phyloP scores from a whole-genome alignment of 2,113 vertebrate genomes.

The Psilopsiagon aurifrons region DNA sequence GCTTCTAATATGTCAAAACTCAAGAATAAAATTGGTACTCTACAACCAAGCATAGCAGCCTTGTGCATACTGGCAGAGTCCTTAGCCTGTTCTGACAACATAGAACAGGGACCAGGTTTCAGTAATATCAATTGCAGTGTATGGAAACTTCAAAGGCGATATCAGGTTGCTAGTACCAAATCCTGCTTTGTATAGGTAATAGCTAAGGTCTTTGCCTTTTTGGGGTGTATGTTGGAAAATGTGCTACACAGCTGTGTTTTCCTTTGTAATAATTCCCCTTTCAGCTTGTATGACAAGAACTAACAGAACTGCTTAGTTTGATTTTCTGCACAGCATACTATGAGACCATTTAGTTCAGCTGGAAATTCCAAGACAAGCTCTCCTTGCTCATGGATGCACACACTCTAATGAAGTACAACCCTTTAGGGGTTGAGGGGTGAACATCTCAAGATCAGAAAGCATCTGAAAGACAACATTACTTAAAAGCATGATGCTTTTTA shows the following conservation, averaged over 20 bases:
- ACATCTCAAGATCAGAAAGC: not conserved
- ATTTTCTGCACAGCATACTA: not conserved
- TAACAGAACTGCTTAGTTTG: not conserved
- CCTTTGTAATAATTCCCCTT: not conserved
- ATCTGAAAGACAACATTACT: not conserved
- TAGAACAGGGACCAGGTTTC: not conserved
- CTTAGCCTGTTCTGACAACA: too few species aligned
- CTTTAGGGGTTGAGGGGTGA: not conserved
- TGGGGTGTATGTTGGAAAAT: not conserved
- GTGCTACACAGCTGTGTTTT: not conserved
- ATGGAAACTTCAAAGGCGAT: not conserved
- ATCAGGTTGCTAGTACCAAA: not conserved
- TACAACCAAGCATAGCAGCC: not conserved
- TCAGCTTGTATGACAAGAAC: not conserved
- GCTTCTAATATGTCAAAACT: not conserved
- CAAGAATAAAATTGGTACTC: fast-evolving
- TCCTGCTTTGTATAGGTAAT: not conserved
- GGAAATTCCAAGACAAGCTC: not conserved
- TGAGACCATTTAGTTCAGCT: not conserved
- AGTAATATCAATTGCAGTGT: fast-evolving
- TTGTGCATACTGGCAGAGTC: fast-evolving
- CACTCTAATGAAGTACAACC: not conserved
- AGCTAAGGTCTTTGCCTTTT: not conserved
- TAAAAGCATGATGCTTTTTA: not conserved
- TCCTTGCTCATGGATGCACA: not conserved